Conservation (phyloP, 2,113 vertebrate genomes). For the Alexandromys fortis region DNA sequence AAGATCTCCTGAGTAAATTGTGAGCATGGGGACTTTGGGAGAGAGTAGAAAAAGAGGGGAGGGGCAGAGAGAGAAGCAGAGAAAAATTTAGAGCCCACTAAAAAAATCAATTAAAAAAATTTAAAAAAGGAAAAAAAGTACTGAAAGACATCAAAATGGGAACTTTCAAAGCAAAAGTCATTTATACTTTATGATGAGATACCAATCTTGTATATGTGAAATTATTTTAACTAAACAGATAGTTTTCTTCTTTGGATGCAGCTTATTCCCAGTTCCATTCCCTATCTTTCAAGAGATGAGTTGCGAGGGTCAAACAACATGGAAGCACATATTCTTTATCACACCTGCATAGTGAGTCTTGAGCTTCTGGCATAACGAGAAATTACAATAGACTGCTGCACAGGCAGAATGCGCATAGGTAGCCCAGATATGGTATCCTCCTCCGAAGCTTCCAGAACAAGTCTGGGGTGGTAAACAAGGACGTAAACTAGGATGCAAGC, state of each 20-base stretch:
- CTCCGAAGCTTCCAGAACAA: not conserved
- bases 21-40: no score
- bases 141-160: not conserved
- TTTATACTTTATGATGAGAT: not conserved
- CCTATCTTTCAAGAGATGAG: not conserved
- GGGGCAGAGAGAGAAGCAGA: no score
- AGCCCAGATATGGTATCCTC: not conserved
- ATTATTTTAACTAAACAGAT: not conserved
- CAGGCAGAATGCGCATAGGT: not conserved
- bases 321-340: no score
- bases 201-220: not conserved
- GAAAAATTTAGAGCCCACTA: no score
- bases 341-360: not conserved
- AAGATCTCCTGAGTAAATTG: no score
- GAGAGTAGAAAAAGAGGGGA: no score
- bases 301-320: accelerated
- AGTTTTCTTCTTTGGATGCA: not conserved
- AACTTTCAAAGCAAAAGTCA: not conserved
- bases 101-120: no score
- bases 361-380: not conserved
- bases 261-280: not conserved
- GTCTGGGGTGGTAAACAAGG: not conserved
- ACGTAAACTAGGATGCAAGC: not conserved
- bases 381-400: not conserved
- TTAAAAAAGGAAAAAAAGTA: not conserved